These are phyloP conservation scores for Papilio dardanus DNA, from an alignment of 1,140 invertebrate species.

Conservation along the genomic window DNA sequence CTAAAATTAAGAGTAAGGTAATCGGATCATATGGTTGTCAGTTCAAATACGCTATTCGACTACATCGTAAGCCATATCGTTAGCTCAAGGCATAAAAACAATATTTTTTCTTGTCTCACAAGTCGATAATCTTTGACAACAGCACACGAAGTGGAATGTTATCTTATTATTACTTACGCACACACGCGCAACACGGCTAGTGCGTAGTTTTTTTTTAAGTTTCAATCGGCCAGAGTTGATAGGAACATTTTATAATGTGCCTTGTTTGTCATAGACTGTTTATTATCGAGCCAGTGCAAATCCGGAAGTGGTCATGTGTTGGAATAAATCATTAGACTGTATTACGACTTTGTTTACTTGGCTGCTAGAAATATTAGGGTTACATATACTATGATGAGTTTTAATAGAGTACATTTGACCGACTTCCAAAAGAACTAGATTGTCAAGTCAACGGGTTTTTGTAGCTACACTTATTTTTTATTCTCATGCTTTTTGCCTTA, in stretches of 20 bases:
- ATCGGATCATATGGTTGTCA: not conserved
- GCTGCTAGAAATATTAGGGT: not conserved
- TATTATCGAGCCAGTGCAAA: constrained; percentile 20
- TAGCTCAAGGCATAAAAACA: not conserved
- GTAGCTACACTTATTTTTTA: too few relatives aligned
- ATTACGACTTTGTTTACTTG: constrained; percentile 14
- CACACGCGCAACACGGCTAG: constrained; percentile 16
- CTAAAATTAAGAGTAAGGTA: not conserved
- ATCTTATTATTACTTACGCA: constrained; percentile 35
- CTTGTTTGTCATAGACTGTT: constrained; percentile 34
- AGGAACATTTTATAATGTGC: constrained; percentile 32
- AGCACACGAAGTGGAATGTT: constrained; percentile 29
- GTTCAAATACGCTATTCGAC: not conserved
- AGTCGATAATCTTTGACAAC: constrained; percentile 30
- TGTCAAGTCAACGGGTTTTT: too few relatives aligned
- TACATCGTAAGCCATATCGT: not conserved
- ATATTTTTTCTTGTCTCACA: not conserved
- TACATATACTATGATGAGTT: too few relatives aligned
- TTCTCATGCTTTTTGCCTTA: not conserved
- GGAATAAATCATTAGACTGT: constrained; percentile 22
- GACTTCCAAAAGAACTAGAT: too few relatives aligned
- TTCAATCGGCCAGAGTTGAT: constrained; percentile 26
- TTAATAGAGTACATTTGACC: too few relatives aligned
- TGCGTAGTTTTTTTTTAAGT: constrained; percentile 35
- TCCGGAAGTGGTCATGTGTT: constrained; percentile 13